Evolutionary conservation across 2,113 vertebrate species (phyloP).

Genomic region (Rhodinocichla rosea): DNA sequence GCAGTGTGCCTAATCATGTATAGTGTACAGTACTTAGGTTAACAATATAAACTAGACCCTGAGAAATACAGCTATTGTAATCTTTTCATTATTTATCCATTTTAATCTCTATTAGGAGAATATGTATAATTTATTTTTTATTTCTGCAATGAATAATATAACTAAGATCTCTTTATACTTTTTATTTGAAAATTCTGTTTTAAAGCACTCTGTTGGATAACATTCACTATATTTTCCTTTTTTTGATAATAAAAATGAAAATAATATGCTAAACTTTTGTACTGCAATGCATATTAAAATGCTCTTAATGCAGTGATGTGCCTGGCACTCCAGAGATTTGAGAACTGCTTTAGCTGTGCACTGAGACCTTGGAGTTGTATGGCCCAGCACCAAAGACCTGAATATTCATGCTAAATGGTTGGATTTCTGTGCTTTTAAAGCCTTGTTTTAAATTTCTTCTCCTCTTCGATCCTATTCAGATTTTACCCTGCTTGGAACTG

Average conservation of each 20-base stretch:
- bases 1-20: background rate
- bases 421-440: background rate
- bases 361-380: background rate
- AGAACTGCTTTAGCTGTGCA: background rate
- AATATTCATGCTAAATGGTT: slow-evolving; percentile 23
- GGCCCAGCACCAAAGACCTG: background rate
- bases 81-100: slow-evolving; percentile 57
- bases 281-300: background rate
- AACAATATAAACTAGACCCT: slow-evolving; percentile 50
- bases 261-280: slow-evolving; percentile 4
- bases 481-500: background rate
- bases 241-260: slow-evolving; percentile 27
- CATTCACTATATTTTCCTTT: background rate
- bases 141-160: slow-evolving; percentile 64
- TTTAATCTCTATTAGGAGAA: slow-evolving; percentile 58
- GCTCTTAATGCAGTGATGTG: background rate
- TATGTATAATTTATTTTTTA: slow-evolving; percentile 56
- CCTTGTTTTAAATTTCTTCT: background rate
- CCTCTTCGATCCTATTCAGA: background rate
- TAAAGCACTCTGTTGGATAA: slow-evolving; percentile 22
- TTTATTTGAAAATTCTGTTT: slow-evolving; percentile 40
- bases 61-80: slow-evolving; percentile 33
- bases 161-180: background rate
- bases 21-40: slow-evolving; percentile 33
- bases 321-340: background rate